A percentile compares a stretch with the other conserved stretches of the same genome.
Evolutionary conservation across 2,113 vertebrate genomes (phyloP).

Genomic region (Pavo muticus): DNA sequence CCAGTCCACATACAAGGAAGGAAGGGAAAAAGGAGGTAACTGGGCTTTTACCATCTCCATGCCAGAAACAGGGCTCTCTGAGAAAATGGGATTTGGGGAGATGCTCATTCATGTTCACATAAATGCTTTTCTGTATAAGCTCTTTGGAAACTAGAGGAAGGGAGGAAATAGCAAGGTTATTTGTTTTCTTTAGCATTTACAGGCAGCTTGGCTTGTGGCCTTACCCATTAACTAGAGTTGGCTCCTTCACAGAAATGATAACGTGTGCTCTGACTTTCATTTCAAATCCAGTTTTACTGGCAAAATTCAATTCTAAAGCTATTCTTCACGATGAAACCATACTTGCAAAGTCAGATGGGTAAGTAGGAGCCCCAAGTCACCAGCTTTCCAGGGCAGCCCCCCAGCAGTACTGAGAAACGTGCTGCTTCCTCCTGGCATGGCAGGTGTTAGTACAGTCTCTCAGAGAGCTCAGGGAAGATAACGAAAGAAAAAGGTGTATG

Average conservation of each 20-base stretch:
- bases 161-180: neutral
- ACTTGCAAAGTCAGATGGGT: neutral
- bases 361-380: neutral
- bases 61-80: neutral
- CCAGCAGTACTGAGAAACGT: neutral
- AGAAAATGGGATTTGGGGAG: neutral
- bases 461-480: neutral
- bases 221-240: neutral
- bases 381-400: too few relatives aligned
- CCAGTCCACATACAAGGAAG: neutral
- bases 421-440: neutral
- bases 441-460: neutral
- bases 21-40: neutral
- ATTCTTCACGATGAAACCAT: neutral
- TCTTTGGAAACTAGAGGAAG: neutral
- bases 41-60: neutral
- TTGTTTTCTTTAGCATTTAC: neutral
- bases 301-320: neutral
- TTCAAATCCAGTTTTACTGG: neutral
- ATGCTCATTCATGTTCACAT: neutral
- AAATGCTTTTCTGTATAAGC: neutral
- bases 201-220: neutral
- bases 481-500: neutral
- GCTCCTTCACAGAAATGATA: neutral
- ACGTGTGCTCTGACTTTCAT: neutral